Evolutionary conservation across 2,113 vertebrate genomes (phyloP).

Genomic region (Elephas maximus): DNA sequence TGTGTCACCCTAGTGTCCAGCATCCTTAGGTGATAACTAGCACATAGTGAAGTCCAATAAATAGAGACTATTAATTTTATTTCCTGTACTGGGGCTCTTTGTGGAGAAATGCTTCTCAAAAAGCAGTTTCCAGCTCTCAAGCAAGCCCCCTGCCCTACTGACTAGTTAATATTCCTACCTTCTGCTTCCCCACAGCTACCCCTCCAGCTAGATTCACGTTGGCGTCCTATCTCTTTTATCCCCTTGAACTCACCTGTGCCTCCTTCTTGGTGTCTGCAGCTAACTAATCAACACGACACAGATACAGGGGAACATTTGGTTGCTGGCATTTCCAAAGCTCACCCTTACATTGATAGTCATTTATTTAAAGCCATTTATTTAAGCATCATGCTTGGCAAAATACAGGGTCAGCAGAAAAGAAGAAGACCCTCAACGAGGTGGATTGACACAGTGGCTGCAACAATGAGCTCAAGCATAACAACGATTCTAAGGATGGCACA

Average conservation of each 20-base stretch:
- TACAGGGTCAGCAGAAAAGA: no score
- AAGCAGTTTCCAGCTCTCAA: neutral
- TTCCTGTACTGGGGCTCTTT: neutral
- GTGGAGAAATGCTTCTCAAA: slow-evolving; percentile 6
- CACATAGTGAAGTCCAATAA: slow-evolving; percentile 1
- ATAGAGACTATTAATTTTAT: neutral
- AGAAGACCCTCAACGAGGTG: no score
- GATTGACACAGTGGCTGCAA: no score
- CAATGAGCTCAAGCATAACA: no score
- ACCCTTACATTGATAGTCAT: neutral
- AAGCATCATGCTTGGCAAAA: neutral
- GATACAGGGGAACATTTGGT: neutral
- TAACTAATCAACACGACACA: neutral
- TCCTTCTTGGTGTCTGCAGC: neutral
- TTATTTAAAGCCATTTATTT: neutral
- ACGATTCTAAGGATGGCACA: no score
- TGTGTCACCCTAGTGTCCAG: neutral
- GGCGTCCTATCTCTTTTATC: neutral
- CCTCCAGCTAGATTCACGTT: neutral
- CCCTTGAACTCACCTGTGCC: neutral
- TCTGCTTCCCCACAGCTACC: neutral
- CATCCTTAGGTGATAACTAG: neutral
- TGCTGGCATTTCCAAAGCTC: neutral
- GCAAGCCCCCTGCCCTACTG: accelerated
- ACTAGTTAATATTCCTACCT: neutral